Conservation (phyloP, 2,113 vertebrate genomes). For the Glareola pratincola region DNA sequence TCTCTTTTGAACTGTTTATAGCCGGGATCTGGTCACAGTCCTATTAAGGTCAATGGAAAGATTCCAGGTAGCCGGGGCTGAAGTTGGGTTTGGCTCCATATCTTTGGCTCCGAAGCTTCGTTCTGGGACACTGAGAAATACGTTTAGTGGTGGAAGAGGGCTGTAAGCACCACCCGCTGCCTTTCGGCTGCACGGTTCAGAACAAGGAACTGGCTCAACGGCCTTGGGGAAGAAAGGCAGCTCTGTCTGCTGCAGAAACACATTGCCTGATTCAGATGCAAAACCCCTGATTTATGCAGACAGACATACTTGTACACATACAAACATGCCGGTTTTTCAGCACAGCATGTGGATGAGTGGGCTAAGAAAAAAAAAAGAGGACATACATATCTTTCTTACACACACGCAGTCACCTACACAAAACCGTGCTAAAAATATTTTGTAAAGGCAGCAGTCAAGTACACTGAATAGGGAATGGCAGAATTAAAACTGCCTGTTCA, state of each 20-base stretch:
- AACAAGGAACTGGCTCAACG: neutral
- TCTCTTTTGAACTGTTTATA: conserved; percentile 13
- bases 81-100: neutral
- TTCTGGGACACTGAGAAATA: neutral
- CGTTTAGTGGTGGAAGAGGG: neutral
- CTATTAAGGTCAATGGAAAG: conserved; percentile 15
- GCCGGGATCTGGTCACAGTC: neutral
- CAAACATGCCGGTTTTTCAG: neutral
- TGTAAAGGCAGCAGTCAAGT: conserved; percentile 8
- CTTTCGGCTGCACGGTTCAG: neutral
- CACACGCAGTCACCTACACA: conserved; percentile 49
- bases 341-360: neutral
- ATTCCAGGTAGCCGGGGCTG: neutral
- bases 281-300: conserved; percentile 31
- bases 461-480: neutral
- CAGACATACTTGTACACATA: conserved; percentile 34
- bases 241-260: conserved; percentile 31
- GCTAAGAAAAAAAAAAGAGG: conserved; percentile 27
- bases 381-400: conserved; percentile 38
- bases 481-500: neutral
- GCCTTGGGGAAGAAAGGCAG: neutral
- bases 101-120: neutral
- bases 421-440: conserved; percentile 38
- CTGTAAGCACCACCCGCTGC: neutral
- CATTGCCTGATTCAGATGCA: neutral